phyloP scores from a whole-genome alignment of 1,140 invertebrate species.

The Halictus rubicundus region DNA sequence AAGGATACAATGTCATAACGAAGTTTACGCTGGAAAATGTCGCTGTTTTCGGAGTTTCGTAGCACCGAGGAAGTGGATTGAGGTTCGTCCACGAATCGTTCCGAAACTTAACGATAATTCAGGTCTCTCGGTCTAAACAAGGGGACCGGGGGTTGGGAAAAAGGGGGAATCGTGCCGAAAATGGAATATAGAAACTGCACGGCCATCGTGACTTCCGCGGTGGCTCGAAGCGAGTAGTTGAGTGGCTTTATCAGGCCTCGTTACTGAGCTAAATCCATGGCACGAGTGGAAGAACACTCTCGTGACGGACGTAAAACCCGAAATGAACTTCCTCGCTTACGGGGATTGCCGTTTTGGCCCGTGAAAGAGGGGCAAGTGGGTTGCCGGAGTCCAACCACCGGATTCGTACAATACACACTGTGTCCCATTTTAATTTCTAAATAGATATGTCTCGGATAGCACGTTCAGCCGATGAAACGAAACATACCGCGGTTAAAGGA shows the following conservation, averaged over 20 bases:
- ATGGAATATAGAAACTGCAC: slow-evolving; percentile 40
- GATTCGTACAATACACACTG: slow-evolving; percentile 6
- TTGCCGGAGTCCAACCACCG: slow-evolving; percentile 13
- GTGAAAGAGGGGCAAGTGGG: slow-evolving; percentile 37
- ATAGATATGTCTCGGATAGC: not conserved
- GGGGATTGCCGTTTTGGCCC: slow-evolving; percentile 51
- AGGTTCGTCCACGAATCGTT: no score
- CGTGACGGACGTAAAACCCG: slow-evolving; percentile 55
- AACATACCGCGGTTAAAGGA: not conserved
- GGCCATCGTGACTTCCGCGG: slow-evolving; percentile 26
- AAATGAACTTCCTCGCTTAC: slow-evolving; percentile 57
- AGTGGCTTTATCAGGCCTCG: slow-evolving; percentile 54
- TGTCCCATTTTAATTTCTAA: slow-evolving; percentile 13
- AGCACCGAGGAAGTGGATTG: not conserved
- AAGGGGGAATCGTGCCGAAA: slow-evolving; percentile 2
- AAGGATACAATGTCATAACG: no score
- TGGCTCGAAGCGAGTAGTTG: slow-evolving; percentile 31
- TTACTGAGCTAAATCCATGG: slow-evolving; percentile 54
- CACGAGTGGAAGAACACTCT: slow-evolving; percentile 55
- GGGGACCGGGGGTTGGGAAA: not conserved
- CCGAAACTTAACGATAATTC: not conserved
- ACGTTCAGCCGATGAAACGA: not conserved
- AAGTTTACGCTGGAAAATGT: no score
- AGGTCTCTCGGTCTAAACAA: not conserved
- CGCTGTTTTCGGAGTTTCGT: no score